Evolutionary conservation across 2,888 invertebrate genomes (phyloP).

Genomic region (Drosophila hamatofila): DNA sequence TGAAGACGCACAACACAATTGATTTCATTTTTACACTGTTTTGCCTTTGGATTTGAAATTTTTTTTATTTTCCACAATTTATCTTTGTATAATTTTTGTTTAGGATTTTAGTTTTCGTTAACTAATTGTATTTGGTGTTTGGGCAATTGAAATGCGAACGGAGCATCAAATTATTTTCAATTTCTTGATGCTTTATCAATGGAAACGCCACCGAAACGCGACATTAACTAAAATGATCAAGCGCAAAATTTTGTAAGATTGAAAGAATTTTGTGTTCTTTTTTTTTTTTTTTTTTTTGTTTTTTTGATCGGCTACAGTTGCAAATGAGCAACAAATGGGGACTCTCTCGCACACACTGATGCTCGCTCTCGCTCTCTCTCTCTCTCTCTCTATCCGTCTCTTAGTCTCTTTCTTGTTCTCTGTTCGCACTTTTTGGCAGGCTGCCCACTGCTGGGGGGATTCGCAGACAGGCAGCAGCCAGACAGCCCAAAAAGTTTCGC

Average conservation of each 20-base stretch:
- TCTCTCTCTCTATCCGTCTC: background rate
- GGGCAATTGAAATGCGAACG: slow-evolving; percentile 32
- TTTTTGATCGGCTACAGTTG: slow-evolving; percentile 16
- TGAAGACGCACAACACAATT: slow-evolving; percentile 16
- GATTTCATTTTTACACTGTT: slow-evolving; percentile 18
- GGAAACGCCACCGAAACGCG: slow-evolving; percentile 63
- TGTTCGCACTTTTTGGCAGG: slow-evolving; percentile 49
- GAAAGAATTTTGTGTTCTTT: slow-evolving; percentile 25
- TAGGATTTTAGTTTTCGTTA: slow-evolving; percentile 6
- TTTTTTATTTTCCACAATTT: background rate
- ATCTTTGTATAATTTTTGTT: background rate
- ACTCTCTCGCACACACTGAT: background rate
- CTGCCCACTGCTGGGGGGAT: slow-evolving; percentile 47
- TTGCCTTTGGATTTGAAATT: background rate
- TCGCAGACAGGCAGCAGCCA: slow-evolving; percentile 69
- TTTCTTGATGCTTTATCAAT: slow-evolving; percentile 64
- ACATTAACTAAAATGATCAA: slow-evolving; percentile 70
- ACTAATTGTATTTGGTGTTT: slow-evolving; percentile 28
- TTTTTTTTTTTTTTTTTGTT: slow-evolving; percentile 5
- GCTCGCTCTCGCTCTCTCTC: background rate
- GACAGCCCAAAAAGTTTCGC: slow-evolving; percentile 44
- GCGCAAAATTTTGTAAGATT: slow-evolving; percentile 50
- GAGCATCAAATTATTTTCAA: slow-evolving; percentile 16
- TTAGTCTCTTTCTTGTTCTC: slow-evolving; percentile 11
- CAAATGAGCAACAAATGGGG: slow-evolving; percentile 20